Evolutionary conservation across 2,797 vertebrate genomes (phyloP).

Genomic region (Sylvilagus floridanus): DNA sequence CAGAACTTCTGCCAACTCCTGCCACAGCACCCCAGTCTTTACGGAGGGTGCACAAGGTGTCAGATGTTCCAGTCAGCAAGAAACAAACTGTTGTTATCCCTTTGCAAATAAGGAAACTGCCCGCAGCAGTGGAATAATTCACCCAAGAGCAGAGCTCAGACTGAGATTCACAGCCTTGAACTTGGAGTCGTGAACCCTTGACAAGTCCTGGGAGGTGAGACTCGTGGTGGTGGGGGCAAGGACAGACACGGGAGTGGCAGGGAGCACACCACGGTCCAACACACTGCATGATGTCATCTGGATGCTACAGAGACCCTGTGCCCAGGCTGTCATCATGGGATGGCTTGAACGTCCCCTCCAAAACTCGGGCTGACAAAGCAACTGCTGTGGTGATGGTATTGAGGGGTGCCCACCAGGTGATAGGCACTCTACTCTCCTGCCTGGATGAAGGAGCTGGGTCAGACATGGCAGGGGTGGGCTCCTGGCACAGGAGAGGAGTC

Average conservation of each 20-base stretch:
- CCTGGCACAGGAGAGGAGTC: not conserved
- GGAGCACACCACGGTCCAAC: fast-evolving
- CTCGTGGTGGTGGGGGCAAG: not conserved
- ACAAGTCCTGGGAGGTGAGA: not conserved
- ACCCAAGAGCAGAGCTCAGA: not conserved
- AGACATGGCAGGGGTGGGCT: not conserved
- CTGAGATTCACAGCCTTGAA: not conserved
- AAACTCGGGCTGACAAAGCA: not conserved
- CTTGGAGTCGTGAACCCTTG: not conserved
- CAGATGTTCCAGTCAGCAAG: fast-evolving
- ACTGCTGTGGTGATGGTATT: not conserved
- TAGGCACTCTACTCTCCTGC: not conserved
- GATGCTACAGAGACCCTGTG: fast-evolving
- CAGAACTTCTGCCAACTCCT: not conserved
- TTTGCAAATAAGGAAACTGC: not conserved
- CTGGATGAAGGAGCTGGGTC: not conserved
- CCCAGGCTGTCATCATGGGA: too few relatives aligned
- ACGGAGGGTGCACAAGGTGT: fast-evolving
- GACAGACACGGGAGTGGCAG: not conserved
- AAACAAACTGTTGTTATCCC: fast-evolving
- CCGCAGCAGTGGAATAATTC: not conserved
- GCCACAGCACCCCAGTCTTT: not conserved
- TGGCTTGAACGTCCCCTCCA: not conserved
- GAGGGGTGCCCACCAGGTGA: not conserved
- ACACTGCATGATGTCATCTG: not conserved